Evolutionary conservation across 2,113 vertebrate genomes (phyloP).

Genomic region (Indicator indicator): DNA sequence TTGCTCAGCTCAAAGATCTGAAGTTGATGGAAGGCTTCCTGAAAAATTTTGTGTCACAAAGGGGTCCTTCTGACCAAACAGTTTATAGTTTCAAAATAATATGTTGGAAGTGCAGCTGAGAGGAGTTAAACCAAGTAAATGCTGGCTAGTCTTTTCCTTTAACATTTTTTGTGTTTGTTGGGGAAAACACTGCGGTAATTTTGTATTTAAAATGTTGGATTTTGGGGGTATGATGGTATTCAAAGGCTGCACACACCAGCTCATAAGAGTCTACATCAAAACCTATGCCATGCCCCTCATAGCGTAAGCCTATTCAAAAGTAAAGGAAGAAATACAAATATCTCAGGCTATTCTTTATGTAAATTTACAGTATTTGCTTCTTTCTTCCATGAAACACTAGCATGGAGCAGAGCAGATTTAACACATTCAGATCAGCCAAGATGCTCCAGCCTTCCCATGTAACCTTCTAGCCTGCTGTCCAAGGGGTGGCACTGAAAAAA

Average conservation of each 20-base stretch:
- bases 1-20: background rate
- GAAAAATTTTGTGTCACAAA: background rate
- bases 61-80: background rate
- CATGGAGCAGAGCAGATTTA: background rate
- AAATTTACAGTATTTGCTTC: background rate
- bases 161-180: background rate
- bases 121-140: background rate
- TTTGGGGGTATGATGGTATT: background rate
- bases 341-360: background rate
- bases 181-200: background rate
- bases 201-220: background rate
- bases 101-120: background rate
- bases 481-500: constrained; percentile 60
- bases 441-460: background rate
- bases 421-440: background rate
- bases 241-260: background rate
- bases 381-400: background rate
- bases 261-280: background rate
- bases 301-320: background rate
- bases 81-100: background rate
- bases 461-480: constrained; percentile 9
- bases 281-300: background rate
- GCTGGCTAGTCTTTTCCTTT: background rate
- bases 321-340: background rate
- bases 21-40: background rate